Conservation (phyloP, 2,888 invertebrate genomes). For the Drosophila pseudotakahashii region DNA sequence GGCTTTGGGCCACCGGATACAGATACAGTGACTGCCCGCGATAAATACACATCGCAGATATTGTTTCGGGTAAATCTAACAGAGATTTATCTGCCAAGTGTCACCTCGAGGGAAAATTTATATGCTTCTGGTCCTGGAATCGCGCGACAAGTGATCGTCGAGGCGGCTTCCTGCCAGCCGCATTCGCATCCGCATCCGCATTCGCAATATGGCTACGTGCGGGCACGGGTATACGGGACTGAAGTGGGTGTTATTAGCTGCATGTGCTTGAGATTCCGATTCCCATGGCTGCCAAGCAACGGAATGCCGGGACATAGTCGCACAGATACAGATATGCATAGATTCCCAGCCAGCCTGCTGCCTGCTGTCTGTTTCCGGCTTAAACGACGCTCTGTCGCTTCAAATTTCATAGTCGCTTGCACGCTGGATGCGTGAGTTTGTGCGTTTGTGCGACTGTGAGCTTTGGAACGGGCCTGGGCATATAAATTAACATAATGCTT, state of each 20-base stretch:
- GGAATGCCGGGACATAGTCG: constrained; percentile 33
- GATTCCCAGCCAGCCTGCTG: constrained; percentile 54
- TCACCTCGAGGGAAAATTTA: constrained; percentile 78
- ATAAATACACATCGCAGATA: constrained; percentile 58
- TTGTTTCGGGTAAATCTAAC: constrained; percentile 63
- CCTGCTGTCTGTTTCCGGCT: constrained; percentile 76
- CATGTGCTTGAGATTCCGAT: constrained; percentile 68
- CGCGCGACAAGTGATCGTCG: constrained; percentile 66
- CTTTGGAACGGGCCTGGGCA: constrained; percentile 29
- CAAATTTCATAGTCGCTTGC: constrained; percentile 67
- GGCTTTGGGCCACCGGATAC: constrained; percentile 26
- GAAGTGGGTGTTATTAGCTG: constrained; percentile 58
- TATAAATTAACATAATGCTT: constrained; percentile 80
- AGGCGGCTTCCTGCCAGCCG: constrained; percentile 54
- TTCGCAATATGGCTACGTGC: constrained; percentile 41
- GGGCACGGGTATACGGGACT: constrained; percentile 26
- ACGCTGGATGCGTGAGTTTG: constrained; percentile 30
- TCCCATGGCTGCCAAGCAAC: constrained; percentile 63
- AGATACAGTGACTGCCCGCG: constrained; percentile 29
- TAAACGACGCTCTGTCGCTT: constrained; percentile 77
- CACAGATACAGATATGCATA: constrained; percentile 35
- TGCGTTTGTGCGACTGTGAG: background rate
- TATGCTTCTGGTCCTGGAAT: constrained; percentile 57
- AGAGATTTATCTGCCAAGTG: constrained; percentile 80
- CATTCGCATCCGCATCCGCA: constrained; percentile 14